These are phyloP conservation scores for Esperia sulphurella DNA, from an alignment of 2,888 invertebrate species.

Conservation along the genomic window DNA sequence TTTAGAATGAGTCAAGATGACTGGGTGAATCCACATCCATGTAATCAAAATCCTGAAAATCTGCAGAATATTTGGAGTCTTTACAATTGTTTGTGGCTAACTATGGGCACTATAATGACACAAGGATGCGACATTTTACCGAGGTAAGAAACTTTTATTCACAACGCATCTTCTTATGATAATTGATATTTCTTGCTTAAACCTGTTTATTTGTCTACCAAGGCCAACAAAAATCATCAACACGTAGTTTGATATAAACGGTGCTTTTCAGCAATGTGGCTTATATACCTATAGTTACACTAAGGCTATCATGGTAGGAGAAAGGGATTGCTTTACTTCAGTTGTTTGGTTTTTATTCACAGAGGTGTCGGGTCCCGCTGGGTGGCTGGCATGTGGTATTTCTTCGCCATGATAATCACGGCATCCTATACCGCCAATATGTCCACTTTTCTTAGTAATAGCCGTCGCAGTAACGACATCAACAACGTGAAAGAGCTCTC, in stretches of 20 bases:
- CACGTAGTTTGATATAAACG: no score
- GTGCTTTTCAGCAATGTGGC: no score
- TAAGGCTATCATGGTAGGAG: no score
- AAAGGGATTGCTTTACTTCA: not conserved
- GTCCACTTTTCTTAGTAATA: slow-evolving; percentile 90
- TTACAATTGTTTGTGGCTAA: slow-evolving; percentile 95
- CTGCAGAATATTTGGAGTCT: slow-evolving; percentile 93
- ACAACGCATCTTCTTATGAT: no score
- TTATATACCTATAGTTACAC: no score
- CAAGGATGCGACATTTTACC: slow-evolving; percentile 96
- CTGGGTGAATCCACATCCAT: slow-evolving; percentile 96
- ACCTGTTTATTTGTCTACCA: no score
- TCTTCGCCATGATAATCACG: slow-evolving; percentile 93
- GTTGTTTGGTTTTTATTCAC: slow-evolving; percentile 3
- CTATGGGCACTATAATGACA: slow-evolving; percentile 93
- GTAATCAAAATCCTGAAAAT: slow-evolving; percentile 89
- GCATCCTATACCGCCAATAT: slow-evolving; percentile 88
- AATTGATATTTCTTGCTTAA: no score
- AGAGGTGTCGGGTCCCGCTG: slow-evolving; percentile 94
- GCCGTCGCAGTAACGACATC: slow-evolving; percentile 89
- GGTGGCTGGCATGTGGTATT: slow-evolving; percentile 95
- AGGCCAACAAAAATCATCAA: no score
- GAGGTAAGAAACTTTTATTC: slow-evolving; percentile 78
- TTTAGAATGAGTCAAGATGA: slow-evolving; percentile 92
- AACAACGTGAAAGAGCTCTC: slow-evolving; percentile 89